Percentiles rank a stretch among this genome's conserved stretches.
phyloP scores from a whole-genome alignment of 37 sponge, comb jelly and placozoan species.

The Geodia barretti region DNA sequence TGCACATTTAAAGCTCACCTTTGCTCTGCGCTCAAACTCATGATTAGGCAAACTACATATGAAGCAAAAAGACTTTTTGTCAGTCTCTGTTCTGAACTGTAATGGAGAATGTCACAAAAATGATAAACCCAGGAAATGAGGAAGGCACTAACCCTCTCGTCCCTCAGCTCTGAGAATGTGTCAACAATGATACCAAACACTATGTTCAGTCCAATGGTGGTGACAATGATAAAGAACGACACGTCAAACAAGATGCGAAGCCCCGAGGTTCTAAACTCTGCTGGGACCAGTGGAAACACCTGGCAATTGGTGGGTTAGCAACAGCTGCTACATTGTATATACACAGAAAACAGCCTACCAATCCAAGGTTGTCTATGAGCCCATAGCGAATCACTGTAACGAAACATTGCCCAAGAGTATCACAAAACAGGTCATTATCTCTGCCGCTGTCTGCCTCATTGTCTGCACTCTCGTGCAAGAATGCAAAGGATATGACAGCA shows the following conservation, averaged over 20 bases:
- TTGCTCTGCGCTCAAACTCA: conserved; percentile 66
- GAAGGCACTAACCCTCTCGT: conserved; percentile 32
- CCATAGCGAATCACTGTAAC: conserved; percentile 58
- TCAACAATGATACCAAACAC: conserved; percentile 96
- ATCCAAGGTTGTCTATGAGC: conserved; percentile 52
- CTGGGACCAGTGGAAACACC: not conserved
- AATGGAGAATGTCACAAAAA: not conserved
- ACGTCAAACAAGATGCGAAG: conserved; percentile 67
- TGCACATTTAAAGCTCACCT: not conserved
- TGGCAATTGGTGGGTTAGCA: not conserved
- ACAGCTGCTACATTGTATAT: no score
- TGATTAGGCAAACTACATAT: conserved; percentile 62
- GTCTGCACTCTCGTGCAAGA: conserved; percentile 39
- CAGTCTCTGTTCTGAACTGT: conserved; percentile 53
- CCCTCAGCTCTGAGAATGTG: conserved; percentile 83
- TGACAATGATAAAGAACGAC: conserved; percentile 90
- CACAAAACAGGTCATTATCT: conserved; percentile 59
- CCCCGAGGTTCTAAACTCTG: not conserved
- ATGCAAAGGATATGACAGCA: conserved; percentile 76
- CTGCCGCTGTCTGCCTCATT: no score
- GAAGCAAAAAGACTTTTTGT: conserved; percentile 60
- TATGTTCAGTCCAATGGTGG: conserved; percentile 85
- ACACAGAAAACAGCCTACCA: conserved; percentile 12
- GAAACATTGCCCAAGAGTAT: conserved; percentile 64
- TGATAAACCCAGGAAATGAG: no score